Conservation (phyloP, 23 tunicate genomes). For the Trididemnum miniatum region DNA sequence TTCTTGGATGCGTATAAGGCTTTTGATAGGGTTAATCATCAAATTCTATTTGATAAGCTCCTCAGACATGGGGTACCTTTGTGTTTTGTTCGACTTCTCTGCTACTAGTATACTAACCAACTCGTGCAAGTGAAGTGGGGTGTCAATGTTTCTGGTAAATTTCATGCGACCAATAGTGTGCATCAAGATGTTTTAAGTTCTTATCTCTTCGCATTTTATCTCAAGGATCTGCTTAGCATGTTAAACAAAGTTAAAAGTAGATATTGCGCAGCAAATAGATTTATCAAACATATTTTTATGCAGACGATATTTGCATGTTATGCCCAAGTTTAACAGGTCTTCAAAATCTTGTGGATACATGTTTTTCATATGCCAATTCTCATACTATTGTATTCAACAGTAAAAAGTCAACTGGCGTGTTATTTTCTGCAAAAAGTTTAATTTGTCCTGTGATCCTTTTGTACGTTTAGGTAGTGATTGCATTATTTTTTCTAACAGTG, state of each 20-base stretch:
- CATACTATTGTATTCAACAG: background rate
- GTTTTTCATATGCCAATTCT: background rate
- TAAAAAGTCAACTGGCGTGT: too few species aligned
- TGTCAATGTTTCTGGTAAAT: background rate
- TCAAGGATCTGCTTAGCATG: background rate
- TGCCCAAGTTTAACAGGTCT: background rate
- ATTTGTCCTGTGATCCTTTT: too few species aligned
- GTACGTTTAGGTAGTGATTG: too few species aligned
- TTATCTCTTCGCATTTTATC: background rate
- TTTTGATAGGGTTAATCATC: background rate
- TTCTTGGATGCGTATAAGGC: background rate
- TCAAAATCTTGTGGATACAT: background rate
- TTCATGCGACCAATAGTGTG: background rate
- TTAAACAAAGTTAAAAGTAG: background rate
- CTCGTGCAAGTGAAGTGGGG: background rate
- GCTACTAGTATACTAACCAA: background rate
- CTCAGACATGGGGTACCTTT: too few species aligned
- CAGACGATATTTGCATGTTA: background rate
- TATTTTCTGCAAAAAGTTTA: too few species aligned
- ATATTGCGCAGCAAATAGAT: background rate
- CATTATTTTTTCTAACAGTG: too few species aligned
- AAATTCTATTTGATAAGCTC: background rate
- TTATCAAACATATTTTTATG: background rate
- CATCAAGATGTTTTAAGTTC: background rate
- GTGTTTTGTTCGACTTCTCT: background rate